Base-by-base conservation (phyloP, 2,797 vertebrate genomes). In the Muscicapa comitata region DNA sequence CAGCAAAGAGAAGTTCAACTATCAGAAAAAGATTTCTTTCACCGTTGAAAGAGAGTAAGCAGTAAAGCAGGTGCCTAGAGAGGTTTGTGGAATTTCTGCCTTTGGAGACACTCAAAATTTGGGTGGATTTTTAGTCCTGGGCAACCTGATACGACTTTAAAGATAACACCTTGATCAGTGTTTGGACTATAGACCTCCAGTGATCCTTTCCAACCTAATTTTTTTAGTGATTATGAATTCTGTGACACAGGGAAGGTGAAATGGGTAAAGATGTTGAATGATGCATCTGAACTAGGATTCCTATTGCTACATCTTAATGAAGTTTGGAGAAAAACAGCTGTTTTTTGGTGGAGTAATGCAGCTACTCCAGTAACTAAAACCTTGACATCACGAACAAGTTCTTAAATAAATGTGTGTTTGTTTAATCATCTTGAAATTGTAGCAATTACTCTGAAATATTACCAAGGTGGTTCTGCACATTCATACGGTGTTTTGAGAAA, bases 401-500 rank as follows among this genome's bases (percentile, higher is more conserved):
- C 14, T 76, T 66, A 33, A 78, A 47, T 78, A 42, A 80, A 28
- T 25, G 4, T 33, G 11, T 0, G 2, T 5, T 2, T 33, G 62
- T 37, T 83, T 83, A 51, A 42, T 83, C 7, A 38, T 66, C 51
- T 71, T 73, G 65, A 77, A 90, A 59, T 47, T 37, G 21, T 31
- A 42, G 23, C 63, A 59, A 31, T 74, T 76, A 67, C 43, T 80
- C 68, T 67, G 14, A 77, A 86, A 25, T 73, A 55, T 6, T 63
- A n/a, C 2, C 10, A 43, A 45, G 9, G 6, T 73, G 28, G 9
- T 76, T 86, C 55, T 31, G 17, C 29, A 37, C 17, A 3, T 90
- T 86, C 58, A 40, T 1, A 0, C 0, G 0, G 17, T 83, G 6
- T 23, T 59, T 13, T 0, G 6, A 82, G 62, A 71, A 95, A 26